Base-by-base conservation (phyloP, 1,140 invertebrate genomes). In the Zaprionus ornatus region DNA sequence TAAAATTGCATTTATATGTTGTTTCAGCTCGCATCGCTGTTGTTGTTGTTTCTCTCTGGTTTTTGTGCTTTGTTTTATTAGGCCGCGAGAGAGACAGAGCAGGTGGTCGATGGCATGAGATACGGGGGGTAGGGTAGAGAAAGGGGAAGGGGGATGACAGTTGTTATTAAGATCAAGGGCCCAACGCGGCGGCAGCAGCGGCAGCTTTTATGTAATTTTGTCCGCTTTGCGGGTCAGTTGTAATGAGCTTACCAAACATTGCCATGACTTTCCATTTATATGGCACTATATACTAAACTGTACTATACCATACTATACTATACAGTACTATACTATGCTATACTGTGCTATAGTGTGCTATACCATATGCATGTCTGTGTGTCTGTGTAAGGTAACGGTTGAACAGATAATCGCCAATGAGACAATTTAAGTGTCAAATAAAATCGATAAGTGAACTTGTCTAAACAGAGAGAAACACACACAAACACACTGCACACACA, bases 161-260 rank as follows among this genome's bases (percentile, higher is more conserved):
- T 54, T 68, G 48, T 52, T 75, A 75, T 75, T 75, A 64, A 71
- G 73, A 75, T 75, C 73, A 75, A 75, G 73, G 67, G 60, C 67
- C 67, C 62, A 65, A 48, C 48, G 48, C 9, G 25, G 27, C 61
- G 23, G 27, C 7, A 9, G 27, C 27, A 19, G 32, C 62, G 35
- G 50, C 42, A 42, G 35, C 56, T 60, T 75, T 75, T 75, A 75
- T 71, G 55, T 71, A 75, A 75, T 70, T 70, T 35, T 40, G 64
- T 27, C 29, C 12, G 25, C 69, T 42, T 32, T 73, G 65, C 66
- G 72, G 60, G 55, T 64, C 73, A 75, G 60, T 35, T 71, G 73
- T 54, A 56, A 71, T 61, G 52, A 42, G 62, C 70, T 23, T 29
- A 63, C 17, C 25, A 27, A 59, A 55, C 40, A 59, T 27, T 21